Evolutionary conservation across 1,140 invertebrate species (phyloP), one percentile per base, ranked within the genome.

Genomic region (Drosophila sproati): DNA sequence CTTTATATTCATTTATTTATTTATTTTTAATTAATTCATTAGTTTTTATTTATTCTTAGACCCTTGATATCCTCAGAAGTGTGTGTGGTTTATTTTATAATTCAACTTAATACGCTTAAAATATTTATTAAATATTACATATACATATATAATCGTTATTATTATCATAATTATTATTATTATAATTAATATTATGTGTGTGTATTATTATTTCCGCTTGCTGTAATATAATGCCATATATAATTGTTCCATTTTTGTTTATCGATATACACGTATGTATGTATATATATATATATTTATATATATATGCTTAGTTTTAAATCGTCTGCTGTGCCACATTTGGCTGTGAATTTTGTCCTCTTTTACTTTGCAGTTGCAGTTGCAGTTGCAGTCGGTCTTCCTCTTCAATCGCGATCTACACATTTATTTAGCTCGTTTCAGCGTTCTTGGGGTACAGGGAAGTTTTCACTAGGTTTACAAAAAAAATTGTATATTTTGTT

Each of bases 1-100:
- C 87, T 87, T 87, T 87, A 87, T 88, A 87, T 88, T 87, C 85
- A 87, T 87, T 87, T 87, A 88, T 89, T 88, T 88, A 89, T 85
- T 86, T 85, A 68, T 60, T 73, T 68, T 73, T 80, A 88, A 85
- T 88, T 88, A 88, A 87, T 87, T 88, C 77, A 89, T 89, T 88
- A 89, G 80, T 85, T 88, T 87, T 87, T 73, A 85, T 88, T 88
- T 88, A 88, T 88, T 89, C 85, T 88, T 88, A 88, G 85, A 88
- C 85, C 85, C 85, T 88, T 88, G 85, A 88, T 88, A 88, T 88
- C 85, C 85, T 88, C 85, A 88, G 85, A 88, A 88, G 85, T 88
- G 78, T 87, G 82, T 88, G 73, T 88, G 78, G 77, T 73, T 73
- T 54, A 68, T 62, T 69, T 70, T 77, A 83, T 74, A 72, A 76